Conservation (phyloP, 2,113 vertebrate genomes). For the Gymnocephalus cernua region DNA sequence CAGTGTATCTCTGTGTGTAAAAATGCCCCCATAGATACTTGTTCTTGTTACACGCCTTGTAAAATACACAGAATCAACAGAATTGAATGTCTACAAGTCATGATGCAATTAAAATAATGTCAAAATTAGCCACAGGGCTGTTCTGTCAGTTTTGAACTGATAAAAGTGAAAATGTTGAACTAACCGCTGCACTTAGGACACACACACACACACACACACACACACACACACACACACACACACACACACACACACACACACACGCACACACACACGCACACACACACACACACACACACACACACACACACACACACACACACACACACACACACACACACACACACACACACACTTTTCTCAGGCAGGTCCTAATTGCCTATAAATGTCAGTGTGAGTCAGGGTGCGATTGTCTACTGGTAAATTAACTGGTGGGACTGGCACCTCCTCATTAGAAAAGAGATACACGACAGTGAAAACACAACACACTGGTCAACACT, state of each 20-base stretch:
- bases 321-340: conserved; percentile 12
- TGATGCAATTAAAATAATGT: conserved; percentile 66
- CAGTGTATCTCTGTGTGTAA: neutral
- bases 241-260: conserved; percentile 9
- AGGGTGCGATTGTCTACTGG: conserved; percentile 68
- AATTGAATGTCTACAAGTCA: conserved; percentile 51
- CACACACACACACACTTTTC: conserved; percentile 53
- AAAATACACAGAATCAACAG: conserved; percentile 26
- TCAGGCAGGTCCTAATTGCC: conserved; percentile 79
- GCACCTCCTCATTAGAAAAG: conserved; percentile 78
- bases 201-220: neutral
- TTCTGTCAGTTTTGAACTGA: conserved; percentile 57
- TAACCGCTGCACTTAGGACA: conserved; percentile 27
- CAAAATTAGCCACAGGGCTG: conserved; percentile 55
- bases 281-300: conserved; percentile 22
- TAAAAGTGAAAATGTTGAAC: conserved; percentile 68
- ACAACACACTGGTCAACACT: conserved; percentile 74
- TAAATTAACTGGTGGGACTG: conserved; percentile 78
- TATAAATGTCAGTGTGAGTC: conserved; percentile 81
- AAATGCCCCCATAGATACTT: neutral
- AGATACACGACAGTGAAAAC: conserved; percentile 64
- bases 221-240: too few relatives aligned
- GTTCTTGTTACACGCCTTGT: neutral
- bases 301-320: conserved; percentile 4
- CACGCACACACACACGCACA: conserved; percentile 29